Evolutionary conservation across 2,113 vertebrate genomes (phyloP).

Genomic region (Australoheros scitulus): DNA sequence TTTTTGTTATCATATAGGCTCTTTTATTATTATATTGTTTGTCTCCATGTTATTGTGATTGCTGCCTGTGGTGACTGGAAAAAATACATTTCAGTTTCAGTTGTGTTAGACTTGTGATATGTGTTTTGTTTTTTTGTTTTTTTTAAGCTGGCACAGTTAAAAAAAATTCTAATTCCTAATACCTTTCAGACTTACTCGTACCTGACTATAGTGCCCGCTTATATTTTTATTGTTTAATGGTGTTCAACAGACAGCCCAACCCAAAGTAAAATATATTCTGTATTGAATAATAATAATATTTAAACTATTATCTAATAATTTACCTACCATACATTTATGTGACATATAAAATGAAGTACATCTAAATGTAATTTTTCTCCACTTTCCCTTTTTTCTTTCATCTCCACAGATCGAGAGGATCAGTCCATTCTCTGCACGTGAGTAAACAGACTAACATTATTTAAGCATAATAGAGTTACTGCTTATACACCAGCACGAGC

Average conservation of each 20-base stretch:
- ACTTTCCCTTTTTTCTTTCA: constrained; percentile 30
- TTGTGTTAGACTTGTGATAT: neutral
- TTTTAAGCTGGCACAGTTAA: neutral
- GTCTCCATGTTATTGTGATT: neutral
- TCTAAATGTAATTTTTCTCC: neutral
- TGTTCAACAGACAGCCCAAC: neutral
- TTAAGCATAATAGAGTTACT: neutral
- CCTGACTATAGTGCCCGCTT: no score
- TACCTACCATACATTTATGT: neutral
- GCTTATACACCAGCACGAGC: neutral
- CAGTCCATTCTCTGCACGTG: constrained; percentile 99
- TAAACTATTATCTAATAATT: neutral
- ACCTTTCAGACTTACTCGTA: no score
- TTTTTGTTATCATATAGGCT: neutral
- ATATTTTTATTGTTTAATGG: neutral
- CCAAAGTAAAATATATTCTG: neutral
- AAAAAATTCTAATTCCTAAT: no score
- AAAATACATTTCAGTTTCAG: neutral
- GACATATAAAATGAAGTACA: neutral
- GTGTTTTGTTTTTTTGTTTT: neutral
- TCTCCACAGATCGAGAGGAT: constrained; percentile 94
- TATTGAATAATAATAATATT: neutral
- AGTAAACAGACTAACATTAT: constrained; percentile 65
- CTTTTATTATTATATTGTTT: neutral
- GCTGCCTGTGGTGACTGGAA: neutral